Base-by-base conservation (phyloP, 2,797 vertebrate genomes). In the Iguana delicatissima region DNA sequence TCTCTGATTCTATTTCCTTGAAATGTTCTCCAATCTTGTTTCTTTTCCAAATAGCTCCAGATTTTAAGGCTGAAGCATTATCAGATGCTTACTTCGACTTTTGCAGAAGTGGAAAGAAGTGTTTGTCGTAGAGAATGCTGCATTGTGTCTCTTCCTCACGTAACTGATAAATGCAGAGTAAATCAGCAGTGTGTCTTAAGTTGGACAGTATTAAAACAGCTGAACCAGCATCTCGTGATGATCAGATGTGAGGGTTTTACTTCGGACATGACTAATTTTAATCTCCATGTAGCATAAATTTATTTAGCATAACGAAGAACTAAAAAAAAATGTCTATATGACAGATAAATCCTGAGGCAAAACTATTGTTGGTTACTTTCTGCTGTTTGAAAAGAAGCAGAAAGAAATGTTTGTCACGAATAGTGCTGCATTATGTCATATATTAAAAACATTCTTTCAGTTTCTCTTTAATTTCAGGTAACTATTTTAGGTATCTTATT, bases 101-200 rank as follows among this genome's bases (percentile, higher is more conserved):
- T 86, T 55, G 83, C 87, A 89, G 86, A 85, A 82, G 87, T 88
- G 76, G 92, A 82, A 87, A 87, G 85, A 93, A 89, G 84, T 95
- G 69, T 95, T 95, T 42, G 83, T 93, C 50, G 87, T 92, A 89
- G 93, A 95, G 87, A 96, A 4, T 94, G 86, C 91, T 95, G 95
- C 92, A 90, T 90, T 82, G 42, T 3, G 24, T 90, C 92, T 93
- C 92, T 92, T 92, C 42, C 29, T 85, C 92, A 91, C 91, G 89
- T 88, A 93, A 76, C 92, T 92, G 69, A 91, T 93, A 94, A 93
- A 94, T 94, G 91, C 93, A 96, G 94, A 95, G 87, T 95, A 88
- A 92, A 89, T 88, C 93, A 94, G 95, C 97, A 93, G 97, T 92
- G 69, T 14, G 3, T 55, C 89, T 73, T 64, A 89, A 88, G 91